Percentiles rank a stretch among this genome's conserved stretches.
Conservation (phyloP, 1,140 invertebrate genomes). For the Agrypnia vestita region DNA sequence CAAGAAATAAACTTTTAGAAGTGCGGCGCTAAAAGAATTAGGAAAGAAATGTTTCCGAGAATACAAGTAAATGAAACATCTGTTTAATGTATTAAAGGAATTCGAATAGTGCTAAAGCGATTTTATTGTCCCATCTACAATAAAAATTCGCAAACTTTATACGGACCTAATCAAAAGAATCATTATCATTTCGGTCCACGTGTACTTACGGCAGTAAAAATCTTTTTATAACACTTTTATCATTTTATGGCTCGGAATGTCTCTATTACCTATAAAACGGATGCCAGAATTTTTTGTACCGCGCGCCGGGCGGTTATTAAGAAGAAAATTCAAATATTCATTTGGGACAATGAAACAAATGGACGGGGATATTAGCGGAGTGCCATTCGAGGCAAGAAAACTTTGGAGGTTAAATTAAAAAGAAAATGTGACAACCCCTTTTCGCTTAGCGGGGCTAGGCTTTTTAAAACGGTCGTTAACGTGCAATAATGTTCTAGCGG, state of each 20-base stretch:
- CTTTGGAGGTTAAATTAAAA: slow-evolving; percentile 60
- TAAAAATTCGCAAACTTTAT: slow-evolving; percentile 32
- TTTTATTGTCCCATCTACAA: slow-evolving; percentile 32
- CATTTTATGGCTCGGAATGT: slow-evolving; percentile 46
- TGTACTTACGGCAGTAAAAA: slow-evolving; percentile 42
- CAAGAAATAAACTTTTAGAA: no score
- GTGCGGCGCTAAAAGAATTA: no score
- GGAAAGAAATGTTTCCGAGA: neutral
- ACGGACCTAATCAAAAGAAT: slow-evolving; percentile 35
- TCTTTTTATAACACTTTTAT: slow-evolving; percentile 47
- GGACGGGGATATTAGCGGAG: slow-evolving; percentile 42
- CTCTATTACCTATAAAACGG: slow-evolving; percentile 44
- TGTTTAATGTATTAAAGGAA: slow-evolving; percentile 20
- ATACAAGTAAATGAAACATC: slow-evolving; percentile 6
- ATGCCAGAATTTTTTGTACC: slow-evolving; percentile 25
- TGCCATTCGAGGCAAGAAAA: slow-evolving; percentile 42
- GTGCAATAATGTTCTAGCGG: slow-evolving; percentile 59
- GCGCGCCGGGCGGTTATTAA: slow-evolving; percentile 9
- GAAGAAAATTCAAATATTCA: slow-evolving; percentile 50
- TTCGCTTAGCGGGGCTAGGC: slow-evolving; percentile 42
- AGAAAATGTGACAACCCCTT: slow-evolving; percentile 61
- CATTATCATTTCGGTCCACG: slow-evolving; percentile 43
- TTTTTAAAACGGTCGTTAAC: slow-evolving; percentile 61
- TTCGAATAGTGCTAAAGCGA: slow-evolving; percentile 25
- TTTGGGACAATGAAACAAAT: slow-evolving; percentile 53